Evolutionary conservation across 1,140 invertebrate species (phyloP), one percentile per base, ranked within the genome.

Genomic region (Drosophila mayri): DNA sequence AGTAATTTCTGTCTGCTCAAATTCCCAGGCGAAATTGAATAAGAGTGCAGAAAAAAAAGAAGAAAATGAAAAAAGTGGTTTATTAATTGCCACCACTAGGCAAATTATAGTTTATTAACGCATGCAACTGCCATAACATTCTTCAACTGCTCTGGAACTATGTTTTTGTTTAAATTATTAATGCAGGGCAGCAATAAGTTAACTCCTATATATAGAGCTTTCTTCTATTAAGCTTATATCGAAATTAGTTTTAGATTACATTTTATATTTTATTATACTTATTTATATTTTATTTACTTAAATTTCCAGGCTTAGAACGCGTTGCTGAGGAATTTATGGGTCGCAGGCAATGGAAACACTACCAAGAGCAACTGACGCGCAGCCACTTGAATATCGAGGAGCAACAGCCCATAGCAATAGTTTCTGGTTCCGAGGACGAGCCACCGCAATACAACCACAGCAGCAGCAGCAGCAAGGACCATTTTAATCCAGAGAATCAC

Each of bases 251-350:
- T 3, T 4, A 2, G 18, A 18, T 10, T 16, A 9, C 7, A 0
- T 32, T 35, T 3, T 4, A 2, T 50, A 20, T 10, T 12, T 14
- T 8, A 0, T 32, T 35, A 40, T 20, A 46, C 43, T 2, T 50
- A n/a, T 38, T 49, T 41, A 11, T 18, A 8, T 38, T 52, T 66
- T 22, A 18, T 70, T 54, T 44, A 1, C 38, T 37, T 3, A n/a
- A 6, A 6, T 76, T 75, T 79, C 1, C 93, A 98, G 97, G 97
- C 95, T 95, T 98, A 95, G 97, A 98, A 96, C 95, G 97, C 94
- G 96, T 98, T 94, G 97, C 97, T 94, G 97, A 98, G 95, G 97
- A 98, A 95, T 97, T 98, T 95, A 97, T 97, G 96, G 97, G 97
- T 95, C 95, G 96, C 95, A 96, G 96, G 95, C 97, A 96, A 97